Evolutionary conservation across 2,888 invertebrate species (phyloP).

Genomic region (Pelosia muscerda): DNA sequence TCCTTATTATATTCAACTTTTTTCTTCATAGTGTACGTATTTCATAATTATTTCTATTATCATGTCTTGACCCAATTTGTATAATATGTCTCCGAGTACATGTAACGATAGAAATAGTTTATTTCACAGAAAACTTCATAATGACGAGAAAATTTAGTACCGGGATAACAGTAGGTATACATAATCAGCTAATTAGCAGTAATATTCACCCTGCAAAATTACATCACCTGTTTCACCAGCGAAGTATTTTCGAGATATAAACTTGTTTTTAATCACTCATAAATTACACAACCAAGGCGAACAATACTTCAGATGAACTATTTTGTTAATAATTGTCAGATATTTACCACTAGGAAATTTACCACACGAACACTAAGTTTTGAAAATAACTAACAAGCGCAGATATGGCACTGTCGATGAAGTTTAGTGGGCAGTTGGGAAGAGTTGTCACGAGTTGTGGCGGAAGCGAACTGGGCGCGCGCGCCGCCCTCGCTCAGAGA

Average conservation of each 20-base stretch:
- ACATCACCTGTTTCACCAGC: neutral
- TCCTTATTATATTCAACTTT: too few species aligned
- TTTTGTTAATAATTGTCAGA: neutral
- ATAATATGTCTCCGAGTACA: too few species aligned
- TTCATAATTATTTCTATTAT: too few species aligned
- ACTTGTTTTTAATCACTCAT: neutral
- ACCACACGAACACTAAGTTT: slow-evolving; percentile 14
- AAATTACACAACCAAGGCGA: neutral
- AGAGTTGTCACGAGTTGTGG: slow-evolving; percentile 52
- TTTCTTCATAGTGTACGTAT: too few species aligned
- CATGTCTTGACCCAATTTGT: too few species aligned
- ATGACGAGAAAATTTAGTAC: neutral
- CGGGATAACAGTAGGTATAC: too few species aligned
- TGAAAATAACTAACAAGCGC: slow-evolving; percentile 15
- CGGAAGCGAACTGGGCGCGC: slow-evolving; percentile 75
- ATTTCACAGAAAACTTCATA: too few species aligned
- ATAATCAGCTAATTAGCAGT: neutral
- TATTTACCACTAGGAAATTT: neutral
- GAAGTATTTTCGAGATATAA: neutral
- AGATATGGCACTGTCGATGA: slow-evolving; percentile 14
- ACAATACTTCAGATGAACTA: neutral
- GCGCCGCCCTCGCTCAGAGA: slow-evolving; percentile 71
- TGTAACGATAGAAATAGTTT: too few species aligned
- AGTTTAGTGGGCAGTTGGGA: slow-evolving; percentile 33
- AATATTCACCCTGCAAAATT: neutral